These are phyloP conservation scores for Tringa solitaria DNA, from an alignment of 2,113 vertebrate species.

Conservation along the genomic window DNA sequence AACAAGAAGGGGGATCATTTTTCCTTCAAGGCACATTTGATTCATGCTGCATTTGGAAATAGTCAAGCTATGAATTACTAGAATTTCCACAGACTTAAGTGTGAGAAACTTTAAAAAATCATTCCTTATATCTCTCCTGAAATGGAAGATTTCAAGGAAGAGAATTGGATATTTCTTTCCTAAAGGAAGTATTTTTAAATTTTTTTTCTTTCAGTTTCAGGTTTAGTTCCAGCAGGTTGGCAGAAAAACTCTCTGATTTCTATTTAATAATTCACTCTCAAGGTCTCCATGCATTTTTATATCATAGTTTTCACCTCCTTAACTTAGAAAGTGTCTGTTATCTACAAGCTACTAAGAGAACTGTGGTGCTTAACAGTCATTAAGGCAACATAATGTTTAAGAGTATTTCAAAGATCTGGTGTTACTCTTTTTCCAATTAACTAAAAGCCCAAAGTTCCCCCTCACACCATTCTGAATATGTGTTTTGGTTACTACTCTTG, in stretches of 20 bases:
- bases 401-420: not conserved
- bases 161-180: not conserved
- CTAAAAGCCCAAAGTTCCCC: not conserved
- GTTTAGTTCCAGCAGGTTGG: not conserved
- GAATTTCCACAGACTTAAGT: not conserved
- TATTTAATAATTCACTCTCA: not conserved
- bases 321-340: not conserved
- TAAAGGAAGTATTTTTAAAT: not conserved
- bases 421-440: not conserved
- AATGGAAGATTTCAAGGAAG: not conserved
- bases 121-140: not conserved
- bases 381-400: not conserved
- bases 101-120: not conserved
- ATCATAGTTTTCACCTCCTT: not conserved
- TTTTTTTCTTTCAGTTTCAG: not conserved
- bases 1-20: not conserved
- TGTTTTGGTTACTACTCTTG: not conserved
- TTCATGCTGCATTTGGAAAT: not conserved
- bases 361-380: not conserved
- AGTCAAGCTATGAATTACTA: not conserved
- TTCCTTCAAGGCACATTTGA: not conserved
- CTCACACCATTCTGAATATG: not conserved
- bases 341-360: not conserved
- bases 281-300: not conserved
- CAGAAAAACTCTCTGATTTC: not conserved